Conservation (phyloP, 2,113 vertebrate genomes). For the Neogobius melanostomus region DNA sequence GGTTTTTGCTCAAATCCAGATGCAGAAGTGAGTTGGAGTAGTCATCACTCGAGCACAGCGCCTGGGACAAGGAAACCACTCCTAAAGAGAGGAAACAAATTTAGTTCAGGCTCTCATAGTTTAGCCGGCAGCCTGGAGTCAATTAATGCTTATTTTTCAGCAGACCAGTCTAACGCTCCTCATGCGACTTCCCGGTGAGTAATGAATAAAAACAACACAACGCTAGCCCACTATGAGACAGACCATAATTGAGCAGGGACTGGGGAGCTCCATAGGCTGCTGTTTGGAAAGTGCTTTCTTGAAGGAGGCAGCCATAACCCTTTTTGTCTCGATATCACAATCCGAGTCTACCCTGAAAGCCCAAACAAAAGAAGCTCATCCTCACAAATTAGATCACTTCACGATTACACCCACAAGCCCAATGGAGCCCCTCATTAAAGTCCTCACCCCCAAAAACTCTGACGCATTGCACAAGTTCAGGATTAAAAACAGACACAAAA, state of each 20-base stretch:
- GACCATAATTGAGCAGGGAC: slow-evolving; percentile 14
- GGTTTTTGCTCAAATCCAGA: slow-evolving; percentile 89
- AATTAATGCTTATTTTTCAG: slow-evolving; percentile 8
- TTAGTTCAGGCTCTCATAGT: neutral
- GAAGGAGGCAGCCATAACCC: slow-evolving; percentile 8
- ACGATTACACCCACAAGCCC: slow-evolving; percentile 51
- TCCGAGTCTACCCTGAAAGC: slow-evolving; percentile 26
- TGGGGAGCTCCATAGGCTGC: slow-evolving; percentile 10
- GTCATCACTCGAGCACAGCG: slow-evolving; percentile 85
- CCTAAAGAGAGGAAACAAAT: slow-evolving; percentile 62
- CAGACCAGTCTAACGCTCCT: slow-evolving; percentile 16
- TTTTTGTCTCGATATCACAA: slow-evolving; percentile 1
- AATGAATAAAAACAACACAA: slow-evolving; percentile 18
- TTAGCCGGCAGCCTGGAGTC: neutral
- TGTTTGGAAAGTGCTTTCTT: slow-evolving; percentile 10
- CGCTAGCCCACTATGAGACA: neutral
- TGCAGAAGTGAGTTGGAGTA: slow-evolving; percentile 88
- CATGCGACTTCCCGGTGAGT: slow-evolving; percentile 13
- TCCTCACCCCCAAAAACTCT: slow-evolving; percentile 30
- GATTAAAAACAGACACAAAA: slow-evolving; percentile 42
- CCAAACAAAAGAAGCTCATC: slow-evolving; percentile 30
- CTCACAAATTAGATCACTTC: slow-evolving; percentile 50
- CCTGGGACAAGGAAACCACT: slow-evolving; percentile 86
- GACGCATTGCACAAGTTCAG: slow-evolving; percentile 18
- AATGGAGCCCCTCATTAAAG: slow-evolving; percentile 52